These are phyloP conservation scores for Ibidorhyncha struthersii DNA, from an alignment of 2,113 vertebrate genomes.

Conservation along the genomic window DNA sequence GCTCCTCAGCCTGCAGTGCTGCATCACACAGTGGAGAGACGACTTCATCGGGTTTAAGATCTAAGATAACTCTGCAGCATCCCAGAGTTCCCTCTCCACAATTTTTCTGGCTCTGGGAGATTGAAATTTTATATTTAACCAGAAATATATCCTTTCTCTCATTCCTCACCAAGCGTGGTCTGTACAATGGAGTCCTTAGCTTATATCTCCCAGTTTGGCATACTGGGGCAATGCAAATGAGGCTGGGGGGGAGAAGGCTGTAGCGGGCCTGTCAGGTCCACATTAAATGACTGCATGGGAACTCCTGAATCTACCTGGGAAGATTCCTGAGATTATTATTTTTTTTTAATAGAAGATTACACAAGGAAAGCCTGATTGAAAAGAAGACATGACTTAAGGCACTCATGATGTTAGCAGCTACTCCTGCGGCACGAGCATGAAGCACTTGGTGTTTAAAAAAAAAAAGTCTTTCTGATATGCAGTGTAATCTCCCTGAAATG, in stretches of 20 bases:
- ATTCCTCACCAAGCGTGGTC: background rate
- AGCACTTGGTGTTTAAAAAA: background rate
- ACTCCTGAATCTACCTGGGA: background rate
- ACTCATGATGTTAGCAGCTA: background rate
- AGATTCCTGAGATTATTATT: background rate
- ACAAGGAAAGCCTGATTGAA: background rate
- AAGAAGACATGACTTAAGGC: background rate
- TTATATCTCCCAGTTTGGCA: background rate
- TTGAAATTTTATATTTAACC: background rate
- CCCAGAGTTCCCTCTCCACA: background rate
- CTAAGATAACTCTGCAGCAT: background rate
- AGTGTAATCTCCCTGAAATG: conserved; percentile 8
- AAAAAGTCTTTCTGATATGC: conserved; percentile 8
- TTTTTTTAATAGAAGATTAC: background rate
- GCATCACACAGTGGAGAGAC: background rate
- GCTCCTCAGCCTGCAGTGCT: background rate
- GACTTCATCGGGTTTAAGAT: background rate
- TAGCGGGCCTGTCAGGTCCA: background rate
- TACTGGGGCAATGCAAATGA: background rate
- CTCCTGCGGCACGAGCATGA: background rate
- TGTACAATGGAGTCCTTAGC: background rate
- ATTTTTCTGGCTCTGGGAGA: background rate
- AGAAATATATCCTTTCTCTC: background rate
- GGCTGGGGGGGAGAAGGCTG: background rate
- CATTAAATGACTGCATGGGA: background rate